phyloP scores from a whole-genome alignment of 2,113 vertebrate genomes.

The Hippolais icterina region DNA sequence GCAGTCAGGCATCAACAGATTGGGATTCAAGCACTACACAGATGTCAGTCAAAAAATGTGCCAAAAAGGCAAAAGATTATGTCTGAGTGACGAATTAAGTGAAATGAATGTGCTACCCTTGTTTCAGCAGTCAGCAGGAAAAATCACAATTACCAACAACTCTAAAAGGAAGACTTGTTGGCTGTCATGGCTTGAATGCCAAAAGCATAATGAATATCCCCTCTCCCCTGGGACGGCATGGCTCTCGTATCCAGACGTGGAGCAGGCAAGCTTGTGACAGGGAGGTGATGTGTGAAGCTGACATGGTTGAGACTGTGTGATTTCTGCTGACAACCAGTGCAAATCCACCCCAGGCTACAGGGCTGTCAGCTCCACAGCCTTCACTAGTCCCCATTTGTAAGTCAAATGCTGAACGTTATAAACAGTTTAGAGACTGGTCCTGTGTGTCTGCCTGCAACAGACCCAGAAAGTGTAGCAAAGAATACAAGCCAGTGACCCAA shows the following conservation, averaged over 20 bases:
- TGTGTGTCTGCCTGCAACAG: background rate
- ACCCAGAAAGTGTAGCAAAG: background rate
- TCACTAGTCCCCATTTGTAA: background rate
- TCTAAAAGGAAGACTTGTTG: background rate
- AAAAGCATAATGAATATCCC: background rate
- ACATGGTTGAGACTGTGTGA: background rate
- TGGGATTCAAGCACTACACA: background rate
- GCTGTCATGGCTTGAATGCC: background rate
- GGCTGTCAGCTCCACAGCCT: background rate
- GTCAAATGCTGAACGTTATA: background rate
- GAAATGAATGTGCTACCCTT: background rate
- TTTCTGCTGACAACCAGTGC: background rate
- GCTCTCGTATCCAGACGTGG: background rate
- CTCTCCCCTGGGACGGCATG: rapidly evolving
- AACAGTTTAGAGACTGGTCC: background rate
- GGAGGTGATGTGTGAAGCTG: background rate
- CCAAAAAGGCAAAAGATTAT: background rate
- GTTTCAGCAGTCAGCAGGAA: background rate
- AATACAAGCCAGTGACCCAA: background rate
- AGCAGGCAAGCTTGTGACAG: background rate
- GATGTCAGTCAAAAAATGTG: background rate
- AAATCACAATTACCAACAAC: background rate
- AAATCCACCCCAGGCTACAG: background rate
- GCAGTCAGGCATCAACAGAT: background rate
- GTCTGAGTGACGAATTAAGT: background rate